Evolutionary conservation across 2,888 invertebrate genomes (phyloP).

Genomic region (Ischnus inquisitorius): DNA sequence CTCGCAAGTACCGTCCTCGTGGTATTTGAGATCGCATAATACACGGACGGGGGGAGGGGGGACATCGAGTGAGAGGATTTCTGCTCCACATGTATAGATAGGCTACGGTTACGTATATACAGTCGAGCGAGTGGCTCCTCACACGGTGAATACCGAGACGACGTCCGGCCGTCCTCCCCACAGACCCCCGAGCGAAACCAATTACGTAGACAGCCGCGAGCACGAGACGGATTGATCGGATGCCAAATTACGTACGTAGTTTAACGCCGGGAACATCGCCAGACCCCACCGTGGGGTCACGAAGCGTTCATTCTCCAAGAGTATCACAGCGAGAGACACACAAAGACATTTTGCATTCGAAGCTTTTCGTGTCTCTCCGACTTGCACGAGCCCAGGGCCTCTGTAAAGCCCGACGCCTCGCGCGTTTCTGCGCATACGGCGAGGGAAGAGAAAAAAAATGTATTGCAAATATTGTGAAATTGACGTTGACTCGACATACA

Average conservation of each 20-base stretch:
- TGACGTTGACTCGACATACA: too few species aligned
- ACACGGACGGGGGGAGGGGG: slow-evolving; percentile 7
- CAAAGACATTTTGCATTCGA: not conserved
- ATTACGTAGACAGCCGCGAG: slow-evolving; percentile 70
- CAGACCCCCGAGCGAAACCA: slow-evolving; percentile 59
- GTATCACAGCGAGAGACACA: slow-evolving; percentile 9
- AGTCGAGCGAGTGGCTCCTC: slow-evolving; percentile 17
- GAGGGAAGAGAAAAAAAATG: too few species aligned
- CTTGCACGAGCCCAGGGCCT: too few species aligned
- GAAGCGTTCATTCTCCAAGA: slow-evolving; percentile 53
- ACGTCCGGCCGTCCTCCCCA: slow-evolving; percentile 58
- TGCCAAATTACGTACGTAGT: slow-evolving; percentile 70
- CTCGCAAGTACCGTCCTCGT: slow-evolving; percentile 38
- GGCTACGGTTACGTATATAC: not conserved
- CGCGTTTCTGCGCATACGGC: too few species aligned
- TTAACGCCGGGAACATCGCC: slow-evolving; percentile 69
- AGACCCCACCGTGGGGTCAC: slow-evolving; percentile 59
- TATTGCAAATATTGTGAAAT: too few species aligned
- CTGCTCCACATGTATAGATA: not conserved
- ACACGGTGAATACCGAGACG: slow-evolving; percentile 63
- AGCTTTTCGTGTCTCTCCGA: not conserved
- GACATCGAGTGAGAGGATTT: not conserved
- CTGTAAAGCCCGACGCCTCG: too few species aligned
- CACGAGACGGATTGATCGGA: slow-evolving; percentile 69
- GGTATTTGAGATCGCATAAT: slow-evolving; percentile 38